Conservation (phyloP, 2,888 invertebrate species). For the Hirudinaria manillensis region DNA sequence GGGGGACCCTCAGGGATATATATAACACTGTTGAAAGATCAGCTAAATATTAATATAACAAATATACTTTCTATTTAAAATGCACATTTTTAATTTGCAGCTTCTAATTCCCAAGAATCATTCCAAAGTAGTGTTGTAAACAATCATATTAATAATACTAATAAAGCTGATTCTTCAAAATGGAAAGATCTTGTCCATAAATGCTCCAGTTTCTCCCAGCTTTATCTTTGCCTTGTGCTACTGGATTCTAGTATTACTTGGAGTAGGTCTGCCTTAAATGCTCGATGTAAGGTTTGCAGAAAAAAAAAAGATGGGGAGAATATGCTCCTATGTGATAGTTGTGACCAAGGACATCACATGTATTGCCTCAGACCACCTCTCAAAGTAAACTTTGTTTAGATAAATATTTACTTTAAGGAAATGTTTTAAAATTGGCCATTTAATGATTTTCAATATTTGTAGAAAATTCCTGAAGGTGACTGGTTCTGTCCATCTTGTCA, state of each 20-base stretch:
- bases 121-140: background rate
- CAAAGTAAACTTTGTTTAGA: constrained; percentile 58
- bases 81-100: no score
- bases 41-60: no score
- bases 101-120: no score
- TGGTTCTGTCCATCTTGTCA: constrained; percentile 83
- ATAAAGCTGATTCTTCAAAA: background rate
- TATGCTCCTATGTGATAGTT: constrained; percentile 87
- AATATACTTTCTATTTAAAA: no score
- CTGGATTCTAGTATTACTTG: constrained; percentile 79
- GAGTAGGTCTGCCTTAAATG: constrained; percentile 76
- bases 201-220: constrained; percentile 59
- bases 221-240: constrained; percentile 76
- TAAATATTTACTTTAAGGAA: background rate
- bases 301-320: constrained; percentile 79
- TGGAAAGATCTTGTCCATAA: constrained; percentile 3
- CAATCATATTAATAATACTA: background rate
- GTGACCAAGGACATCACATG: constrained; percentile 87
- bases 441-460: background rate
- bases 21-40: no score
- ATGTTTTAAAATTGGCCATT: background rate
- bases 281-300: constrained; percentile 77
- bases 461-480: constrained; percentile 80
- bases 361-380: constrained; percentile 89
- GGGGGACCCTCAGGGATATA: no score